Evolutionary conservation across 1,140 invertebrate genomes (phyloP), one percentile per base, ranked within the genome.

Genomic region (Frieseomelitta varia): DNA sequence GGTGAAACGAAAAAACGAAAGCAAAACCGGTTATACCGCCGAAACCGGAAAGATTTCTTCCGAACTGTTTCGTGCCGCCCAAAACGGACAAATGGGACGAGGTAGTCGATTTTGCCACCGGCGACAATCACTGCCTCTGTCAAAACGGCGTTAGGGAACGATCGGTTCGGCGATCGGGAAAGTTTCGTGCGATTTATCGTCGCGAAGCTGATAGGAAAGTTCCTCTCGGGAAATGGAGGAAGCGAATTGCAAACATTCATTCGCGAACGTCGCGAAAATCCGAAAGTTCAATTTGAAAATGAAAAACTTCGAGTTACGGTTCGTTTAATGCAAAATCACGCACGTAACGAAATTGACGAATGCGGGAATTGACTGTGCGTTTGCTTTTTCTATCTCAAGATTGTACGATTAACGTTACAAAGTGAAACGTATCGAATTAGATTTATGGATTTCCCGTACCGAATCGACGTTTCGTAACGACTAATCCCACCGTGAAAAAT

Each of bases 21-120:
- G 80, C 77, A 84, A 89, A 94, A 94, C 93, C 93, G 93, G 93
- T 94, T 93, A 87, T 86, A 90, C 91, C 91, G 88, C 91, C 91
- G 90, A 93, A 94, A 93, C 92, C 92, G 91, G 93, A 93, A 91
- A 91, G 92, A 93, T 94, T 93, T 93, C 93, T 94, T 94, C 93
- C 93, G 93, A 90, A 91, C 89, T n/a, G 89, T 84, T 85, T 6
- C 8, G 6, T 47, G 92, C 90, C 87, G 88, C 88, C 91, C 91
- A 89, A 93, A 93, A 92, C 86, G 92, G 92, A 94, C 92, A 93
- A 93, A 94, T 94, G 90, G 93, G 92, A 87, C 93, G 92, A 93
- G 91, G 90, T 91, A 91, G 91, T 92, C 91, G 81, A 88, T 47
- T 47, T 47, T 6, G 92, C 87, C 81, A 88, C 89, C 89, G 80